Evolutionary conservation across 2,797 vertebrate genomes (phyloP).

Genomic region (Setipinna tenuifilis): DNA sequence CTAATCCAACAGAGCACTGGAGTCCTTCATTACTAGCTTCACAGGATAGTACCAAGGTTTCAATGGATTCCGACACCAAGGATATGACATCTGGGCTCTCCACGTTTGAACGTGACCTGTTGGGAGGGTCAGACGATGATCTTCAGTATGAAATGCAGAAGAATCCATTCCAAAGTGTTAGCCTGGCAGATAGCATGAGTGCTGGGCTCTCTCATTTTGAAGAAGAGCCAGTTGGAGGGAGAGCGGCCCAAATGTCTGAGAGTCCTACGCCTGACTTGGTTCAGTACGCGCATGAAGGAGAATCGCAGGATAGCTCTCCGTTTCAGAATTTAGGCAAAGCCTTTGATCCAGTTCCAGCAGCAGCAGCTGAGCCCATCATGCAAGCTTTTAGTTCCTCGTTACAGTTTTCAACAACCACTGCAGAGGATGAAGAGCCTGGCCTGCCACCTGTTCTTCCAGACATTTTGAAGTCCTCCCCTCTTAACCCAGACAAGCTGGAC

Average conservation of each 20-base stretch:
- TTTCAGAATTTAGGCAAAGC: conserved; percentile 79
- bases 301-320: conserved; percentile 75
- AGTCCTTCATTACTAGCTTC: conserved; percentile 69
- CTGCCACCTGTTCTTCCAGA: conserved; percentile 84
- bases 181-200: conserved; percentile 64
- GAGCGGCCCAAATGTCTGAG: conserved; percentile 78
- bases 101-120: conserved; percentile 62
- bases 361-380: conserved; percentile 72
- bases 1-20: conserved; percentile 76
- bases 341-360: conserved; percentile 79
- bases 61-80: conserved; percentile 72
- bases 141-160: conserved; percentile 75
- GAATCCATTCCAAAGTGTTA: conserved; percentile 74
- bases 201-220: conserved; percentile 70
- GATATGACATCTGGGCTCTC: conserved; percentile 63
- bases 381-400: conserved; percentile 69
- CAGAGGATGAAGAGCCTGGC: conserved; percentile 73
- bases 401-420: conserved; percentile 76
- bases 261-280: conserved; percentile 94
- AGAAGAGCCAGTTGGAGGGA: conserved; percentile 64
- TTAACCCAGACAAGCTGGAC: conserved; percentile 77
- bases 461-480: conserved; percentile 87
- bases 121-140: conserved; percentile 71
- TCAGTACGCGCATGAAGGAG: conserved; percentile 86
- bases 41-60: conserved; percentile 66